Conservation (phyloP, 1,140 invertebrate genomes). For the Eueides isabella region DNA sequence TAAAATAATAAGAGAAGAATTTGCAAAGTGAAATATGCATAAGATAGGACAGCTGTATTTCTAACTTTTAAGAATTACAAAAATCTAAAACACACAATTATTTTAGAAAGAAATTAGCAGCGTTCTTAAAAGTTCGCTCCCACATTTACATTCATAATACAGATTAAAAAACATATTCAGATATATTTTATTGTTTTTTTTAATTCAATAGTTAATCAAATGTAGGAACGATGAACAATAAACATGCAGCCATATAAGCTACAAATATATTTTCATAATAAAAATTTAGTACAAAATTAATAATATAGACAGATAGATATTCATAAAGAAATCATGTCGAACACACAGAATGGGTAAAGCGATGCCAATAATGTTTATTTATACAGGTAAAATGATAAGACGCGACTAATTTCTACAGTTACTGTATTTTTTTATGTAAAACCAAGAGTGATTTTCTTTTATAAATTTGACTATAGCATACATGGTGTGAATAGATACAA, state of each 20-base stretch:
- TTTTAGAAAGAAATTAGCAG: constrained; percentile 41
- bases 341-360: constrained; percentile 39
- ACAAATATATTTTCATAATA: constrained; percentile 41
- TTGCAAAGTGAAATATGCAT: background rate
- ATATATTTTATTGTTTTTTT: background rate
- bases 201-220: background rate
- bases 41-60: constrained; percentile 24
- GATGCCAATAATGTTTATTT: constrained; percentile 34
- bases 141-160: constrained; percentile 20
- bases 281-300: constrained; percentile 33
- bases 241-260: constrained; percentile 49
- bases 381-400: constrained; percentile 20
- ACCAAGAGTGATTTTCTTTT: background rate
- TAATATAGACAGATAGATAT: constrained; percentile 15
- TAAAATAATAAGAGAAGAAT: background rate
- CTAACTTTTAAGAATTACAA: constrained; percentile 15
- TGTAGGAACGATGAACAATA: constrained; percentile 43
- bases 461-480: too few relatives aligned
- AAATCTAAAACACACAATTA: constrained; percentile 15
- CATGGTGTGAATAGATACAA: too few relatives aligned
- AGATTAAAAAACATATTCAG: background rate
- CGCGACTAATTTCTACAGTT: constrained; percentile 42
- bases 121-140: constrained; percentile 39
- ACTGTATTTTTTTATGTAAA: background rate
- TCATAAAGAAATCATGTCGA: constrained; percentile 22